Percentiles rank a stretch among this genome's conserved stretches.
Conservation (phyloP, 2,888 invertebrate genomes). For the Autographa pulchrina region DNA sequence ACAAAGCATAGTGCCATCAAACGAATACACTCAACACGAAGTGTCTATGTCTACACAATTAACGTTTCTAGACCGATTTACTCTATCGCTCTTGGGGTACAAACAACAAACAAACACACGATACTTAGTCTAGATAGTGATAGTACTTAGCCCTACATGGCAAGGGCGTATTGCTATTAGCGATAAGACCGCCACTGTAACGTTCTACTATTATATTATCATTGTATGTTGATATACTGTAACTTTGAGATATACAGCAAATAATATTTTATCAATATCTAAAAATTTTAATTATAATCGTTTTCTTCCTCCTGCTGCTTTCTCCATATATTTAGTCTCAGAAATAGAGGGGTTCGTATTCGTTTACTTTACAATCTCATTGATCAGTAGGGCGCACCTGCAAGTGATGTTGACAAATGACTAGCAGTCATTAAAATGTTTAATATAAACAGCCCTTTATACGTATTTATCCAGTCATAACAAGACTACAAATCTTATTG, state of each 20-base stretch:
- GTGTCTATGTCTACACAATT: neutral
- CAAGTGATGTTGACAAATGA: constrained; percentile 6
- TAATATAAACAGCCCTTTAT: constrained; percentile 2
- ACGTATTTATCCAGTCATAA: constrained; percentile 4
- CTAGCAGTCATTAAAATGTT: constrained; percentile 5
- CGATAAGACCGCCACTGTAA: neutral
- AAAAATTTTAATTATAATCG: no score
- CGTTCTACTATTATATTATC: neutral
- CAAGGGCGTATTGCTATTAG: no score
- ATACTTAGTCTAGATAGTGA: neutral
- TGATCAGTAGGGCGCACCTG: neutral
- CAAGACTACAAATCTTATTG: neutral
- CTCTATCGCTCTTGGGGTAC: neutral
- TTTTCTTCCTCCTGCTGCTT: neutral
- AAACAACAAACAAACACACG: constrained; percentile 1
- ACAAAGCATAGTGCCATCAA: no score
- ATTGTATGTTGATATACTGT: no score
- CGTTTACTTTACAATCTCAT: neutral
- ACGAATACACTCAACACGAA: neutral
- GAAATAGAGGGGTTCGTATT: neutral
- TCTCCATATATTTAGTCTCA: neutral
- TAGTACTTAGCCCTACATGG: neutral
- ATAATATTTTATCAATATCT: no score
- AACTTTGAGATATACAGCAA: no score
- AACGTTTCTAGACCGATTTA: neutral